Conservation (phyloP, 2,797 vertebrate genomes). For the Arrhamphus sclerolepis region DNA sequence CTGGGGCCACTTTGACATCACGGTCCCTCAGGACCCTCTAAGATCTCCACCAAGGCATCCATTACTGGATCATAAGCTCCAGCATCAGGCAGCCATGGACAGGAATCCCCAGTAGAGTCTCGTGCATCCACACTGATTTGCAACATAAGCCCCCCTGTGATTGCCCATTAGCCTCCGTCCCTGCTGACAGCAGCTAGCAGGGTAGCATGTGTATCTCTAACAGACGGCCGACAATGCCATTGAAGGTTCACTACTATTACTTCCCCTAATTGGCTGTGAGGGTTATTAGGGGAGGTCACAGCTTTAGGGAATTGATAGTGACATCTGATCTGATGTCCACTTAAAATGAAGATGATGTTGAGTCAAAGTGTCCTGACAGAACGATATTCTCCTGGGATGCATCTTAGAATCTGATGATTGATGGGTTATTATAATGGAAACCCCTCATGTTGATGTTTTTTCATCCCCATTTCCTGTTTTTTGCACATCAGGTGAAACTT, state of each 20-base stretch:
- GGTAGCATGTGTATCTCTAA: constrained; percentile 73
- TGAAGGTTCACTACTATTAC: constrained; percentile 64
- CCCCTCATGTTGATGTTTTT: constrained; percentile 30
- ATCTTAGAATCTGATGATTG: constrained; percentile 65
- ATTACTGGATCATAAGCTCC: constrained; percentile 75
- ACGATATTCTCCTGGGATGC: constrained; percentile 42
- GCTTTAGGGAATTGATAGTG: constrained; percentile 78
- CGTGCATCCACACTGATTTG: constrained; percentile 66
- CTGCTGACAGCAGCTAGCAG: constrained; percentile 62
- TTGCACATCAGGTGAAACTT: background rate
- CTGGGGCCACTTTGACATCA: constrained; percentile 53
- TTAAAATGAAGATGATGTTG: constrained; percentile 78
- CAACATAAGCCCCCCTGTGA: constrained; percentile 79
- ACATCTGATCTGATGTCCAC: constrained; percentile 85
- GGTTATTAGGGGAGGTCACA: constrained; percentile 71
- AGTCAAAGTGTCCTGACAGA: constrained; percentile 58
- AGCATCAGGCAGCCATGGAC: constrained; percentile 58
- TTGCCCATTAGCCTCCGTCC: constrained; percentile 79
- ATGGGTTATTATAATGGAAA: constrained; percentile 68
- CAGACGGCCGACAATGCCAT: constrained; percentile 43
- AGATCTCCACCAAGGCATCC: constrained; percentile 72
- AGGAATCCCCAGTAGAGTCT: constrained; percentile 74
- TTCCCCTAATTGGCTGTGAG: constrained; percentile 82
- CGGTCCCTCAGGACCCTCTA: constrained; percentile 57
- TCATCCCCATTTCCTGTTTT: constrained; percentile 10